phyloP scores from a whole-genome alignment of 2,888 invertebrate species.

The Leucophora obtusa region DNA sequence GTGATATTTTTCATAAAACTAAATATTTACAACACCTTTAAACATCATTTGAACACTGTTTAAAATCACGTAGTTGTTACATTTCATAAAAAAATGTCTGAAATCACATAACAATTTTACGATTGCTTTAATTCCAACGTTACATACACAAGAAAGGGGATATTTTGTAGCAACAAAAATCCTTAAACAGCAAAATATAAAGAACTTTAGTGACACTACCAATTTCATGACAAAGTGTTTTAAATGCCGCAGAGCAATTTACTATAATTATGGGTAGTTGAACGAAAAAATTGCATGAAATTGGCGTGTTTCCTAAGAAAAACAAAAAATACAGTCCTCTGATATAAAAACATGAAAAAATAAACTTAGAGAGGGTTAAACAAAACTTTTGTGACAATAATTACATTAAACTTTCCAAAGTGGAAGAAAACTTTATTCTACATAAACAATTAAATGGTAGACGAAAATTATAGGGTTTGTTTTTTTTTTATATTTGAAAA shows the following conservation, averaged over 20 bases:
- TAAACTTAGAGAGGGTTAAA: constrained; percentile 23
- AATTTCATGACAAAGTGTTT: constrained; percentile 46
- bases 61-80: no score
- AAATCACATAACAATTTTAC: no score
- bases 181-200: neutral
- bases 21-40: no score
- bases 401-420: constrained; percentile 34
- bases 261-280: constrained; percentile 60
- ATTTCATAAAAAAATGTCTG: no score
- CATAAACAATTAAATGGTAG: constrained; percentile 29
- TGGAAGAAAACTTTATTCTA: neutral
- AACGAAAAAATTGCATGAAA: constrained; percentile 50
- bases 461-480: constrained; percentile 41
- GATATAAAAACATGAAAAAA: neutral
- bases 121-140: no score
- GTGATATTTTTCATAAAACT: no score
- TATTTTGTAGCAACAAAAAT: constrained; percentile 29
- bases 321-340: neutral
- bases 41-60: no score
- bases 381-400: constrained; percentile 59
- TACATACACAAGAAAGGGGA: neutral
- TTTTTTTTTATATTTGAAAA: neutral
- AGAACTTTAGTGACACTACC: constrained; percentile 50
- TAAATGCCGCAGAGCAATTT: constrained; percentile 65
- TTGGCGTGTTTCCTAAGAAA: constrained; percentile 53